Base-by-base conservation (phyloP, 2,888 invertebrate genomes). In the Ferdinandea cuprea region DNA sequence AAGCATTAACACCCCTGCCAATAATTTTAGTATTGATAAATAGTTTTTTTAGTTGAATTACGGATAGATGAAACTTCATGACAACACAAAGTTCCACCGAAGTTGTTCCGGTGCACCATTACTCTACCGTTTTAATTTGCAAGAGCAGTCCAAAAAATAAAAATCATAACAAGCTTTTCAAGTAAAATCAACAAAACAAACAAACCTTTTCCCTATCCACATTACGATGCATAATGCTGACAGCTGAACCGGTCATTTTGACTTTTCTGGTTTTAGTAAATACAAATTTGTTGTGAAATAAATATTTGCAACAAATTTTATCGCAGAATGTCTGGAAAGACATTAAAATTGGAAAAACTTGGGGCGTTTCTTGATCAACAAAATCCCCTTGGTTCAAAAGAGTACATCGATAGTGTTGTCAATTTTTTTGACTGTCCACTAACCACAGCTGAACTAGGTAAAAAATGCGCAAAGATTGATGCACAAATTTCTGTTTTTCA, bases 381-480 rank as follows among this genome's bases (percentile, higher is more conserved):
- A 37, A 86, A 86, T 79, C 77, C 85, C 4, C 37, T 44, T 28
- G 85, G 85, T 21, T 86, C 86, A 8, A 85, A 81, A 19, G 86
- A 86, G 59, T 68, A 69, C 15, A 44, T 87, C 8, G 79, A 86
- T n/a, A 85, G 83, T 69, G 52, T 86, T 35, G 79, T 68, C 1
- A 84, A 77, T 7, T 86, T 86, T 59, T 86, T 87, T 40, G 81
- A 81, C 35, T 28, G 17, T 35, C 52, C 65, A 2, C 32, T 86
- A 17, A 80, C 85, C 1, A 76, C 83, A 54, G 83, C 85, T 1
- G 87, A 87, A 80, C 58, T 87, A 17, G 87, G 87, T 87, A 85
- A 77, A 30, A n/a, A n/a, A n/a, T n/a, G n/a, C n/a, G 13, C 1
- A 3, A 13, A 0, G 25, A 19, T 1, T 35, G 17, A 13, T n/a